Evolutionary conservation across 92 coral and sea anemone genomes (phyloP).

Genomic region (Porites rus): DNA sequence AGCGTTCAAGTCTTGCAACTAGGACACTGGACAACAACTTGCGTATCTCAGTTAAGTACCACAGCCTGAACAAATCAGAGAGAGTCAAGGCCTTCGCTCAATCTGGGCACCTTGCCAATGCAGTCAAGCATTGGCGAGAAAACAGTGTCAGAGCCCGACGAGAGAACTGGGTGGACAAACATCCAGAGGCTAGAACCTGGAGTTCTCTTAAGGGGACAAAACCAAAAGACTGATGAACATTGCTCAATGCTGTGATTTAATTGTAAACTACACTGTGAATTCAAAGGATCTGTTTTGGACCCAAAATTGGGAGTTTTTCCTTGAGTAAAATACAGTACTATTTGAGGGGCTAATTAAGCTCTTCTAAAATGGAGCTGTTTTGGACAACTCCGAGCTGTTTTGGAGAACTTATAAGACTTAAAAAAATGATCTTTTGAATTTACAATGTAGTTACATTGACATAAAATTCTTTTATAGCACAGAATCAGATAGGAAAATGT

Average conservation of each 20-base stretch:
- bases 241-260: neutral
- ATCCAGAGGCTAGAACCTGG: slow-evolving; percentile 27
- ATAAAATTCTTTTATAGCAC: too few relatives aligned
- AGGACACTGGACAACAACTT: slow-evolving; percentile 22
- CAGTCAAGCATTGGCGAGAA: slow-evolving; percentile 22
- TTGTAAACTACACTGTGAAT: neutral
- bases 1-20: slow-evolving; percentile 12
- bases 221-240: neutral
- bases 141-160: slow-evolving; percentile 12
- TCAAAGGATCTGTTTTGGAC: neutral
- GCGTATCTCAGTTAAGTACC: slow-evolving; percentile 16
- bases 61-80: slow-evolving; percentile 10
- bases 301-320: neutral
- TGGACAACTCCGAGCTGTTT: too few relatives aligned
- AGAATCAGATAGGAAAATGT: too few relatives aligned
- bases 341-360: neutral
- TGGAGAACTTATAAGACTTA: too few relatives aligned
- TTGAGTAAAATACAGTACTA: neutral
- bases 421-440: too few relatives aligned
- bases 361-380: too few relatives aligned
- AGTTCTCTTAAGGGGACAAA: slow-evolving; percentile 26
- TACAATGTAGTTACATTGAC: too few relatives aligned
- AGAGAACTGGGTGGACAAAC: slow-evolving; percentile 26
- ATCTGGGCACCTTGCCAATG: slow-evolving; percentile 18
- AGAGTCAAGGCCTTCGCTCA: slow-evolving; percentile 17